These are phyloP conservation scores for Cyprinella venusta DNA, from an alignment of 2,797 vertebrate species.

Conservation along the genomic window DNA sequence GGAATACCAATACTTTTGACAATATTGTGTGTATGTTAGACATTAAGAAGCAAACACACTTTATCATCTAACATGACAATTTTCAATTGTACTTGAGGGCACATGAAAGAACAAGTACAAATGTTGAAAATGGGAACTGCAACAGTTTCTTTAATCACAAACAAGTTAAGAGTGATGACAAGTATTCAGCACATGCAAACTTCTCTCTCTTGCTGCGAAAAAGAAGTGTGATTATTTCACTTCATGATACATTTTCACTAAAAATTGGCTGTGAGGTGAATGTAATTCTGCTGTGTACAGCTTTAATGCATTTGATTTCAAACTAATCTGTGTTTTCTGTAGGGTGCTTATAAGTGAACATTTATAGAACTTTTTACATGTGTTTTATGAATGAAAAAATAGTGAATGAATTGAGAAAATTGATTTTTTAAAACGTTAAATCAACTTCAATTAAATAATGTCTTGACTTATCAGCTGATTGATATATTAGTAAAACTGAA, in stretches of 20 bases:
- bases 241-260: background rate
- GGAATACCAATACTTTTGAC: too few relatives aligned
- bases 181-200: slow-evolving; percentile 13
- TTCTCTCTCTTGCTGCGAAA: background rate
- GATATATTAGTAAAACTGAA: background rate
- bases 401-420: background rate
- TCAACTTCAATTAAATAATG: background rate
- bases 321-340: background rate
- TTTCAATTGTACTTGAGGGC: background rate
- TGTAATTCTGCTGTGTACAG: background rate
- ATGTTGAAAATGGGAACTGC: slow-evolving; percentile 7
- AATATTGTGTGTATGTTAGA: background rate
- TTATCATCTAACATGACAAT: background rate
- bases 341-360: background rate
- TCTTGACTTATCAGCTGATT: background rate
- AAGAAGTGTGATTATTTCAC: slow-evolving; percentile 17
- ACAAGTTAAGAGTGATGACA: slow-evolving; percentile 4
- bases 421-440: background rate
- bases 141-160: slow-evolving; percentile 4
- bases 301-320: background rate
- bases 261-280: background rate
- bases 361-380: background rate
- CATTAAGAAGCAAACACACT: slow-evolving; percentile 3
- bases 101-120: background rate
- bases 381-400: background rate